Base-by-base conservation (phyloP, 2,113 vertebrate species). In the Saguinus midas region DNA sequence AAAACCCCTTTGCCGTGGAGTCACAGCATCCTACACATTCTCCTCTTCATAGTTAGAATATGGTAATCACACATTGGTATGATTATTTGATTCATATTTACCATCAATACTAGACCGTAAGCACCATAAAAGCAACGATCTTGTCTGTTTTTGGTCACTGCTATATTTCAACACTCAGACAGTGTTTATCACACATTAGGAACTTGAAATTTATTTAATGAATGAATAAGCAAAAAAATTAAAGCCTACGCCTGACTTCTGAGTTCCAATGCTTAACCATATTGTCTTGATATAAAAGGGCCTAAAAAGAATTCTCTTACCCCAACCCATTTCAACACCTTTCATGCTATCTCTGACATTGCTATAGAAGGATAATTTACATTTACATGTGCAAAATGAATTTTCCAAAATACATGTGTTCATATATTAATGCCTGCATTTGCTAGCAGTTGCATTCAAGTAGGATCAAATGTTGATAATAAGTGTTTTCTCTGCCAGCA, bases 391-490 rank as follows among this genome's bases (percentile, higher is more conserved):
- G 25, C 58, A 97, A 81, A 95, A 89, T 20, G 21, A 86, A 70
- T 85, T 94, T 94, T 92, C 61, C 61, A 80, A 92, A 94, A 94
- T 86, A 58, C 18, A 75, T 70, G 27, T 66, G 70, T 87, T 96
- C 92, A 20, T 89, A 87, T 96, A 55, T 86, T 93, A 97, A 93
- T 94, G 72, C 57, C 55, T 91, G 5, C 89, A 95, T 87, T 98
- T 93, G 55, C 40, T 97, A 95, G 70, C 50, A 18, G 0, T 95
- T 97, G 83, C 76, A 88, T 87, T 95, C 86, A 96, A 96, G 89
- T 94, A 95, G 68, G 48, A 93, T 96, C 91, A 91, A 97, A 96
- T 95, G 86, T 94, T 98, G 87, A 96, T 96, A 98, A 97, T 94
- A 87, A 97, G 58, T 96, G 87, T 97, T 97, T 98, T 97, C 91